phyloP scores from a whole-genome alignment of 1,140 invertebrate genomes.

The Dendrolimus punctatus region DNA sequence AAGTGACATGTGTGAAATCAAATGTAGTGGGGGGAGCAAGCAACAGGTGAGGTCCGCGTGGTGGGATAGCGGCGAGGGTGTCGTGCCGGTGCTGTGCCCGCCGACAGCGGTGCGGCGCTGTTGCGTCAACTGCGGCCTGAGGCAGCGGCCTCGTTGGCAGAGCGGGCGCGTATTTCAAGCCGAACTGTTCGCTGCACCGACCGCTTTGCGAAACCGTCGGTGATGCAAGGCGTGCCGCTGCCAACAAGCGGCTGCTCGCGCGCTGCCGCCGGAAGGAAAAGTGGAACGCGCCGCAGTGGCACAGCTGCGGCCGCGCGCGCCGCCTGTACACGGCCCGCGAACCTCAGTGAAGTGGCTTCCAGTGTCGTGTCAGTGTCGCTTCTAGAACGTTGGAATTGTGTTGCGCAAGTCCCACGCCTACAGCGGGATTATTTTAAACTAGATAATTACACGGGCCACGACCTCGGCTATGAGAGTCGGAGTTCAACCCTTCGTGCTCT shows the following conservation, averaged over 20 bases:
- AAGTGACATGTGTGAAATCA: conserved; percentile 60
- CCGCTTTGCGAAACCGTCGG: conserved; percentile 62
- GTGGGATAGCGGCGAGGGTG: conserved; percentile 21
- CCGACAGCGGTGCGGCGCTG: conserved; percentile 11
- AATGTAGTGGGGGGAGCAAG: conserved; percentile 39
- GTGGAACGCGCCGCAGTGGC: conserved; percentile 66
- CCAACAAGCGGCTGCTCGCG: conserved; percentile 59
- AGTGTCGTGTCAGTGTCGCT: conserved; percentile 66
- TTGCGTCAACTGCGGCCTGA: conserved; percentile 33
- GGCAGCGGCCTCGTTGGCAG: conserved; percentile 34
- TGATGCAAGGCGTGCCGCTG: conserved; percentile 66
- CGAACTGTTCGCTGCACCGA: conserved; percentile 49
- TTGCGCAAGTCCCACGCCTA: conserved; percentile 64
- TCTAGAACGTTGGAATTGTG: conserved; percentile 60
- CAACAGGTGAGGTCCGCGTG: conserved; percentile 8
- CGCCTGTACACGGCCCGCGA: conserved; percentile 51
- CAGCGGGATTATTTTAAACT: conserved; percentile 64
- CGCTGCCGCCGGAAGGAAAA: conserved; percentile 64
- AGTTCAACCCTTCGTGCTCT: conserved; percentile 29
- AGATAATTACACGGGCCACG: conserved; percentile 40
- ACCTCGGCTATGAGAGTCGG: conserved; percentile 25
- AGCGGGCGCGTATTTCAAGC: conserved; percentile 58
- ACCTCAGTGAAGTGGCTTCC: conserved; percentile 53
- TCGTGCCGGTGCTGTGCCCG: conserved; percentile 12
- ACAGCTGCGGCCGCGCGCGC: conserved; percentile 47